Evolutionary conservation across 2,888 invertebrate genomes (phyloP), one percentile per base, ranked within the genome.

Genomic region (Yponomeuta plumbellus): DNA sequence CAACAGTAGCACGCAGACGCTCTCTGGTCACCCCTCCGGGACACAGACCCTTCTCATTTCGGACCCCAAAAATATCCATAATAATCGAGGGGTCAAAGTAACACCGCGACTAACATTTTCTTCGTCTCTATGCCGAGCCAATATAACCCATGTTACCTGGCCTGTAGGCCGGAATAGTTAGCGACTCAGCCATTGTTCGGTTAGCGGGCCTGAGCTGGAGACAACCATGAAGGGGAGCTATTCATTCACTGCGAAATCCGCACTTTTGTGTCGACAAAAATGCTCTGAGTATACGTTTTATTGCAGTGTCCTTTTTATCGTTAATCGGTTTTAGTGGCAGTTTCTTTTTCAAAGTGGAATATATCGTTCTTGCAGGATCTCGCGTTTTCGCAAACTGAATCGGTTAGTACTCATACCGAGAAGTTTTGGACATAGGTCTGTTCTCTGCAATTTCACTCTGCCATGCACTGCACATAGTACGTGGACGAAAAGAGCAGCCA

Each of bases 61-160:
- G 23, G 64, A 52, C 52, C 64, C 64, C 23, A 64, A 64, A 64
- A 52, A 64, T 56, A 52, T 26, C 26, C 26, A 56, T 56, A 52
- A 64, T 64, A 52, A 44, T 52, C 52, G 52, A 64, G 11, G 64
- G 64, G 64, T 64, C 64, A 21, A 52, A 52, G 44, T 52, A 17
- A 52, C 44, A 52, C 44, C 17, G 44, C 44, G 44, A 52, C 44
- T 17, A 52, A 52, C 44, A 17, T 52, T 13, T 52, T 17, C 13
- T 17, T 17, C 44, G 44, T 13, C 10, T 52, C 17, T 52, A 17
- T 17, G 44, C 44, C 34, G 5, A 52, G 44, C 44, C 44, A 52
- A 52, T 52, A 52, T 2, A 17, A 52, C 17, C 44, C 44, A 13
- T 52, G 17, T 52, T 17, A 52, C 44, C 44, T 52, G 44, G 17